phyloP scores from a whole-genome alignment of 2,113 vertebrate genomes.

The Microcebus griseorufus region DNA sequence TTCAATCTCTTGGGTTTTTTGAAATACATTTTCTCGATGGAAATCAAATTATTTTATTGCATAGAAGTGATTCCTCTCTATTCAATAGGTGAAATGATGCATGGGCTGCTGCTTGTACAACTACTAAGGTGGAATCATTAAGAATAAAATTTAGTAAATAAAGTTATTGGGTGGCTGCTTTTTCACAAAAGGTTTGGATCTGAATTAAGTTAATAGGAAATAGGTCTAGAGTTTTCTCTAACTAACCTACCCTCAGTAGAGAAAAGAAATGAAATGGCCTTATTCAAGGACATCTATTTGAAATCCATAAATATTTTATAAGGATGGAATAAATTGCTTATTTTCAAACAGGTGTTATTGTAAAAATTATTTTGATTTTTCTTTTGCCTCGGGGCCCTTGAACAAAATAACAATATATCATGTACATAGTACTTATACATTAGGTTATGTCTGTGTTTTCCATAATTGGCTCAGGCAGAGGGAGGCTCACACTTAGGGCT shows the following conservation, averaged over 20 bases:
- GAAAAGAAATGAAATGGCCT: slow-evolving; percentile 73
- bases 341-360: slow-evolving; percentile 77
- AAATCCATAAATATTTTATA: slow-evolving; percentile 81
- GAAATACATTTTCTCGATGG: slow-evolving; percentile 79
- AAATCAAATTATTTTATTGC: slow-evolving; percentile 81
- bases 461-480: slow-evolving; percentile 66
- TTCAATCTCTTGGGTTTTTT: slow-evolving; percentile 80
- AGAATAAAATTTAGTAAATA: slow-evolving; percentile 71
- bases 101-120: slow-evolving; percentile 60
- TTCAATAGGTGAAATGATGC: slow-evolving; percentile 70
- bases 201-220: slow-evolving; percentile 76
- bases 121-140: slow-evolving; percentile 47
- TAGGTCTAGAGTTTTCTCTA: slow-evolving; percentile 69
- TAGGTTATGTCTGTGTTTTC: slow-evolving; percentile 71
- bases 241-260: slow-evolving; percentile 71
- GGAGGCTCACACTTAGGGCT: slow-evolving; percentile 32
- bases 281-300: slow-evolving; percentile 77
- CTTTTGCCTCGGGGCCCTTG: slow-evolving; percentile 72
- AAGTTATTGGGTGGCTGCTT: slow-evolving; percentile 72
- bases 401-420: slow-evolving; percentile 75
- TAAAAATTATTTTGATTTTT: slow-evolving; percentile 79
- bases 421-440: slow-evolving; percentile 48
- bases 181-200: slow-evolving; percentile 69
- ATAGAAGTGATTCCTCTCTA: slow-evolving; percentile 63
- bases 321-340: slow-evolving; percentile 72